phyloP scores from a whole-genome alignment of 2,113 vertebrate species.

The Hiodon tergisus region DNA sequence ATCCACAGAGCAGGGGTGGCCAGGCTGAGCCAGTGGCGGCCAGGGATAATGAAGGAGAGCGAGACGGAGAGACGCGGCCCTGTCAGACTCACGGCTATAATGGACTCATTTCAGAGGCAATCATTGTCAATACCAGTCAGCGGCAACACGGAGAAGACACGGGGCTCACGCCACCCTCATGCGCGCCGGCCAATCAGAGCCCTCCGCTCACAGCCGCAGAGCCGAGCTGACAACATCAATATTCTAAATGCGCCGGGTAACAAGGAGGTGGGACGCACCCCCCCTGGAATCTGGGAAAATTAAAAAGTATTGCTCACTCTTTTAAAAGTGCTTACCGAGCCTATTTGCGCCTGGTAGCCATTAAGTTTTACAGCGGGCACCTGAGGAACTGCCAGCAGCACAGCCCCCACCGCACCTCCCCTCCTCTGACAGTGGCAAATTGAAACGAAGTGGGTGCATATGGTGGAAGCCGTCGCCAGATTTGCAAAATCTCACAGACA shows the following conservation, averaged over 20 bases:
- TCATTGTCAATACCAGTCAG: slow-evolving; percentile 87
- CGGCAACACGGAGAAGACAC: slow-evolving; percentile 64
- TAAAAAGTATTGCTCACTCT: slow-evolving; percentile 80
- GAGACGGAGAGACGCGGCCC: slow-evolving; percentile 34
- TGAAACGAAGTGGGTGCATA: slow-evolving; percentile 84
- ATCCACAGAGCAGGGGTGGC: too few relatives aligned
- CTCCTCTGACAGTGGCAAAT: slow-evolving; percentile 81
- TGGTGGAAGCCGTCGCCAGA: slow-evolving; percentile 71
- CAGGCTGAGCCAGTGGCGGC: too few relatives aligned
- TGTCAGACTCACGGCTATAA: slow-evolving; percentile 79
- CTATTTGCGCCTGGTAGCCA: slow-evolving; percentile 66
- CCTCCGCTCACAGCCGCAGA: slow-evolving; percentile 72
- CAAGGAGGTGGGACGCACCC: slow-evolving; percentile 42
- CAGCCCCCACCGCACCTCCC: slow-evolving; percentile 62
- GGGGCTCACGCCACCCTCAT: slow-evolving; percentile 66
- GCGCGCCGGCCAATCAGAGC: slow-evolving; percentile 69
- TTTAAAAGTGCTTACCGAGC: slow-evolving; percentile 77
- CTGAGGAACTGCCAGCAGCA: slow-evolving; percentile 69
- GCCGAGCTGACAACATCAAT: slow-evolving; percentile 72
- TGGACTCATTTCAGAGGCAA: slow-evolving; percentile 82
- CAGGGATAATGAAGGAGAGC: slow-evolving; percentile 48
- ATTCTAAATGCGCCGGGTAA: slow-evolving; percentile 65
- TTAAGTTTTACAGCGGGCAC: slow-evolving; percentile 75
- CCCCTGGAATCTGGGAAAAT: slow-evolving; percentile 51
- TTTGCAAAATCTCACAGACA: slow-evolving; percentile 74